Percentiles rank a stretch among this genome's conserved stretches.
phyloP scores from a whole-genome alignment of 2,797 vertebrate genomes.

The Ateles fusciceps region DNA sequence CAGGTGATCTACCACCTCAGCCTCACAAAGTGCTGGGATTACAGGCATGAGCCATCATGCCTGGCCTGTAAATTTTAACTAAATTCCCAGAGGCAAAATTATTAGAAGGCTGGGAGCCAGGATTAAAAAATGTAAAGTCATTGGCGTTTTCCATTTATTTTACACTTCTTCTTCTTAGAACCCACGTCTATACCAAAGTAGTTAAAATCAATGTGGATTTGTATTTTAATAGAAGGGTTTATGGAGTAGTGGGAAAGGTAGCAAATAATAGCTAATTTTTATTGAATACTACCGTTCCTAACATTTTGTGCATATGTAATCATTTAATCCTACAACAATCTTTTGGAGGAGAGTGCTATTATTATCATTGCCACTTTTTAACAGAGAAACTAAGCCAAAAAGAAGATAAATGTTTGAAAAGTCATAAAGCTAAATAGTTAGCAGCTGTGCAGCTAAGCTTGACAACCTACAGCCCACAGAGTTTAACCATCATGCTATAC shows the following conservation, averaged over 20 bases:
- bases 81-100: not conserved
- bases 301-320: not conserved
- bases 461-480: not conserved
- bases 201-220: not conserved
- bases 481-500: not conserved
- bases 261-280: constrained; percentile 17
- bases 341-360: not conserved
- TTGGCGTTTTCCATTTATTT: constrained; percentile 29
- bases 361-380: constrained; percentile 8
- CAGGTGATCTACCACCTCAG: not conserved
- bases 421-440: not conserved
- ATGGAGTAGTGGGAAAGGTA: not conserved
- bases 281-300: not conserved
- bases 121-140: not conserved
- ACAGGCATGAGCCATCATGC: not conserved
- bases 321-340: not conserved
- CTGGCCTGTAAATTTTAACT: not conserved
- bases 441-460: not conserved
- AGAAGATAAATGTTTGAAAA: not conserved
- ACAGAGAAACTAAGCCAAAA: not conserved
- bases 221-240: constrained; percentile 19
- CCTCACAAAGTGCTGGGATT: not conserved
- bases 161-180: not conserved
- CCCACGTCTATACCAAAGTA: not conserved
- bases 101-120: not conserved